Evolutionary conservation across 1,140 invertebrate genomes (phyloP), one percentile per base, ranked within the genome.

Genomic region (Trichonephila clavipes): DNA sequence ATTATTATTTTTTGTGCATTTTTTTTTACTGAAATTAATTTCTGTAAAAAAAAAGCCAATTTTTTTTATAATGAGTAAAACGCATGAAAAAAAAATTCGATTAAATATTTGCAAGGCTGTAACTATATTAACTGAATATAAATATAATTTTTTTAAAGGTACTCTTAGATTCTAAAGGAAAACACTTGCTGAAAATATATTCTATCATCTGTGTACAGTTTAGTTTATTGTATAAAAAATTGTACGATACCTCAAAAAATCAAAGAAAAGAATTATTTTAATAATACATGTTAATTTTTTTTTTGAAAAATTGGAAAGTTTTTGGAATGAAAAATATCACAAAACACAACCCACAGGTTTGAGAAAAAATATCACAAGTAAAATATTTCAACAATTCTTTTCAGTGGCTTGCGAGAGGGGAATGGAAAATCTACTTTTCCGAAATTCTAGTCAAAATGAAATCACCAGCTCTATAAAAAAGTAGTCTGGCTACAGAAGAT

Each of bases 381-480:
- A 77, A 77, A 34, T 34, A 34, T 72, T 28, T 28, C 24, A 16
- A 4, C 24, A 34, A 16, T 77, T 28, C 28, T 64, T 34, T 34
- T 34, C 14, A 28, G 16, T 69, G 28, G 21, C 66, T 24, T 62
- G 28, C 21, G 66, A 40, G 18, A 40, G 24, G n/a, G 24, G 28
- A 40, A 34, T 77, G 14, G 8, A 10, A 77, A 77, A 77, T 77
- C 12, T 34, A 34, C 69, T 77, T 77, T 34, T 34, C 6, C 12
- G 12, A 77, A 77, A 77, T 18, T 24, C 69, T 77, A 10, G 69
- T 77, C 24, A 77, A 77, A 77, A 77, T 34, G 69, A 77, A 77
- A 77, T 34, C 24, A 34, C 12, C 3, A 16, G 24, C 69, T 34
- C 12, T 77, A 77, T 77, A 77, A 77, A 72, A 51, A 77, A 77